Evolutionary conservation across 92 coral and sea anemone species (phyloP).

Genomic region (Micromussa lordhowensis): DNA sequence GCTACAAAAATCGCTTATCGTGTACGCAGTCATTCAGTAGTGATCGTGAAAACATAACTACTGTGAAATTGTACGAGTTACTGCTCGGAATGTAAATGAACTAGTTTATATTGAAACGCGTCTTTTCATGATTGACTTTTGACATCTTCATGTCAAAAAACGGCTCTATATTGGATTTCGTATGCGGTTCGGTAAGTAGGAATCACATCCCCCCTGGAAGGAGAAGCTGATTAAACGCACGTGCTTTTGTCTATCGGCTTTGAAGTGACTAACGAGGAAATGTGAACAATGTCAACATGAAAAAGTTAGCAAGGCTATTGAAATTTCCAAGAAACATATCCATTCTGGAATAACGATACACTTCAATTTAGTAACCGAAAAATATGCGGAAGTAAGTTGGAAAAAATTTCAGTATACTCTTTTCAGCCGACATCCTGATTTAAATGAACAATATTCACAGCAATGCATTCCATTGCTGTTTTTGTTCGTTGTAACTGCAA

Average conservation of each 20-base stretch:
- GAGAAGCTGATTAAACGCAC: background rate
- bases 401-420: background rate
- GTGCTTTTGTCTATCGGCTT: background rate
- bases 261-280: background rate
- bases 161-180: background rate
- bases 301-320: background rate
- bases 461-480: no score
- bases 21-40: background rate
- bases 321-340: background rate
- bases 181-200: background rate
- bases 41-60: background rate
- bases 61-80: background rate
- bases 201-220: background rate
- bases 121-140: background rate
- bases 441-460: background rate
- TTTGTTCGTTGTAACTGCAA: background rate
- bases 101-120: background rate
- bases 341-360: background rate
- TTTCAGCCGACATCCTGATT: background rate
- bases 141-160: background rate
- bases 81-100: background rate
- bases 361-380: background rate
- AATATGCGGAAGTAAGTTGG: constrained; percentile 34
- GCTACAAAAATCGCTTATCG: background rate
- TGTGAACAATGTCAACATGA: background rate